Percentiles rank a stretch among this genome's conserved stretches.
Conservation (phyloP, 2,888 invertebrate genomes). For the Cryptops parisi region DNA sequence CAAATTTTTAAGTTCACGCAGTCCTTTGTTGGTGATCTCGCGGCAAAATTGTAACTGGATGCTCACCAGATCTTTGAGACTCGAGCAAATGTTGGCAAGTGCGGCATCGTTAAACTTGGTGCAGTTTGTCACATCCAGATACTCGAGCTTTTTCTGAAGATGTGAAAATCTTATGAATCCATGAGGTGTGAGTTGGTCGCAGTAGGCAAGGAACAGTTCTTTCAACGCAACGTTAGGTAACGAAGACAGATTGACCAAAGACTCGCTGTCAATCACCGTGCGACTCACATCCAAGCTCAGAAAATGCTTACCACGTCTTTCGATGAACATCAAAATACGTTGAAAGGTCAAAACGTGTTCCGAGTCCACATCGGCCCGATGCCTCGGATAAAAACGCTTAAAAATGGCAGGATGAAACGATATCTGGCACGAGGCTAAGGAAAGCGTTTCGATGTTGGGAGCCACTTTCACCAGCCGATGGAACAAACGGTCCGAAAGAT, state of each 20-base stretch:
- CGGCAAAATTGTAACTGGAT: constrained; percentile 49
- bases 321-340: constrained; percentile 45
- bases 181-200: constrained; percentile 46
- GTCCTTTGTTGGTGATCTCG: constrained; percentile 47
- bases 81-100: constrained; percentile 40
- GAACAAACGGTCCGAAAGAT: constrained; percentile 57
- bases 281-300: constrained; percentile 48
- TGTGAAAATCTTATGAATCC: constrained; percentile 42
- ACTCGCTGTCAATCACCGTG: constrained; percentile 50
- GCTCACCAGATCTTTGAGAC: constrained; percentile 42
- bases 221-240: constrained; percentile 40
- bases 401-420: constrained; percentile 54
- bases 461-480: constrained; percentile 47
- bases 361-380: constrained; percentile 35
- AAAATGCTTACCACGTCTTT: constrained; percentile 39
- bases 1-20: constrained; percentile 40
- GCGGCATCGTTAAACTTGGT: constrained; percentile 49
- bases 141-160: constrained; percentile 41
- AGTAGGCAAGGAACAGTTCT: constrained; percentile 40
- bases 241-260: constrained; percentile 42
- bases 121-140: constrained; percentile 49
- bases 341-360: constrained; percentile 56
- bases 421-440: constrained; percentile 51
- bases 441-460: constrained; percentile 43
- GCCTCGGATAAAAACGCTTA: constrained; percentile 47